These are phyloP conservation scores for Adineta ricciae DNA, from an alignment of 2,888 invertebrate genomes.

Conservation along the genomic window DNA sequence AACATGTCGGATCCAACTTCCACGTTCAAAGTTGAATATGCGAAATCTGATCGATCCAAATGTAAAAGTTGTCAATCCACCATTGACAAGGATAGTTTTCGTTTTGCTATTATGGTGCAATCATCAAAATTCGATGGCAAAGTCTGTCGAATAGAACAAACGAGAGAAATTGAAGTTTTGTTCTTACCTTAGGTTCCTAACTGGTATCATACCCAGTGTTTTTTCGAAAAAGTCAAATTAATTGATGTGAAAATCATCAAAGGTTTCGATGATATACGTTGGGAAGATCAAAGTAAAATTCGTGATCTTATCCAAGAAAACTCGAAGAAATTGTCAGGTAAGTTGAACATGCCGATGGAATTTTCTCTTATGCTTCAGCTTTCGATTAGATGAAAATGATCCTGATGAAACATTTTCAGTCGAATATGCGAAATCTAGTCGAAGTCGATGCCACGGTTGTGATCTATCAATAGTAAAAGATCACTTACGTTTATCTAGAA, in stretches of 20 bases:
- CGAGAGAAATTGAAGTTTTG: neutral
- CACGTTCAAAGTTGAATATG: slow-evolving; percentile 61
- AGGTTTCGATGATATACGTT: slow-evolving; percentile 59
- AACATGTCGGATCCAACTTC: too few species aligned
- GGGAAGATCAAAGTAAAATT: slow-evolving; percentile 68
- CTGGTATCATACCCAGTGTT: slow-evolving; percentile 80
- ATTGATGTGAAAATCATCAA: slow-evolving; percentile 65
- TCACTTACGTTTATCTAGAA: slow-evolving; percentile 68
- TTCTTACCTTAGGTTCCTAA: slow-evolving; percentile 54
- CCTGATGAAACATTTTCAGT: slow-evolving; percentile 58
- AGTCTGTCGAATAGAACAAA: neutral
- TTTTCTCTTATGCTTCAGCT: too few species aligned
- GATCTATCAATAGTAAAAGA: slow-evolving; percentile 71
- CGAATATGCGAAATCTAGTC: slow-evolving; percentile 74
- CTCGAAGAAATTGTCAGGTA: slow-evolving; percentile 53
- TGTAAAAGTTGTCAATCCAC: slow-evolving; percentile 72
- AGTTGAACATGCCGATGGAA: neutral
- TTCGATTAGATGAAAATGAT: neutral
- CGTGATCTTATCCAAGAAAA: slow-evolving; percentile 37
- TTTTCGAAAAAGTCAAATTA: slow-evolving; percentile 71
- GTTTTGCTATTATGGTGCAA: slow-evolving; percentile 77
- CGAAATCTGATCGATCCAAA: slow-evolving; percentile 68
- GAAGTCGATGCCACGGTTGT: slow-evolving; percentile 71
- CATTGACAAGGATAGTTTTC: slow-evolving; percentile 65
- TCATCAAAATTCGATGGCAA: neutral